phyloP scores from a whole-genome alignment of 1,140 invertebrate genomes.

The Aphidius ervi region DNA sequence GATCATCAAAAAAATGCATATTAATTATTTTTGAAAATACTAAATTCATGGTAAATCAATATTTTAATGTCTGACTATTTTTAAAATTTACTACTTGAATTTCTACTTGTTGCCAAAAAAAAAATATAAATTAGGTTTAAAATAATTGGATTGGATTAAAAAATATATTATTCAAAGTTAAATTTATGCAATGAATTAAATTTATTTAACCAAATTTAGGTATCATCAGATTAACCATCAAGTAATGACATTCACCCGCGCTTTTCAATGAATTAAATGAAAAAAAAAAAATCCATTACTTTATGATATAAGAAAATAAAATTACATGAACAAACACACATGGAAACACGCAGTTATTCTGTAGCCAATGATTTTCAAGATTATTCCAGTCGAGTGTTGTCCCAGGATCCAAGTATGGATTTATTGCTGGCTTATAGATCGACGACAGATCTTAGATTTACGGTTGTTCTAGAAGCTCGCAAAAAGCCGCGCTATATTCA shows the following conservation, averaged over 20 bases:
- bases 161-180: too few species aligned
- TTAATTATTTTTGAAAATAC: too few species aligned
- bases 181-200: too few species aligned
- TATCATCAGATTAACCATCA: not conserved
- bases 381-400: conserved; percentile 16
- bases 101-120: too few species aligned
- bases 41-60: too few species aligned
- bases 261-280: too few species aligned
- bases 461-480: conserved; percentile 19
- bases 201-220: not conserved
- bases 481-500: conserved; percentile 20
- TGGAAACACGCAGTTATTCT: conserved; percentile 4
- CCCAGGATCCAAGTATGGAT: conserved; percentile 18
- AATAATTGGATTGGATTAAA: too few species aligned
- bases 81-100: too few species aligned
- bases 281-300: not conserved
- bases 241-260: not conserved
- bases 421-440: conserved; percentile 29
- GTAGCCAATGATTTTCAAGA: conserved; percentile 24
- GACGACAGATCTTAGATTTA: conserved; percentile 31
- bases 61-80: too few species aligned
- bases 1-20: too few species aligned
- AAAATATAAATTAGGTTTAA: too few species aligned
- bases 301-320: not conserved
- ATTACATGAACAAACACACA: conserved; percentile 1